Evolutionary conservation across 2,888 invertebrate species (phyloP).

Genomic region (Drosophila aldrichi): DNA sequence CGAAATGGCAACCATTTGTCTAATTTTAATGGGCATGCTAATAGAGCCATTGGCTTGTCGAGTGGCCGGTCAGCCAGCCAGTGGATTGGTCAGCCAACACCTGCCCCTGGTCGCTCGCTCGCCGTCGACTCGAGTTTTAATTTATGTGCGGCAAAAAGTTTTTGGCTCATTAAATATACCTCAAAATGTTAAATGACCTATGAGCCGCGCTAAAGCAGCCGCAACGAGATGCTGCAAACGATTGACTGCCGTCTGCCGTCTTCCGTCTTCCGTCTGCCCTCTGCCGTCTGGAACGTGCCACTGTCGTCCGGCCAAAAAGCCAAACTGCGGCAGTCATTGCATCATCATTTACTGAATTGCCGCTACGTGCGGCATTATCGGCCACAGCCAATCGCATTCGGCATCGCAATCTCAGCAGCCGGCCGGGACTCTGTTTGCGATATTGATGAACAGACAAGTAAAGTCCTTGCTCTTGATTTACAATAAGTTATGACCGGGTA

Average conservation of each 20-base stretch:
- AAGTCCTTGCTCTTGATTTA: slow-evolving; percentile 32
- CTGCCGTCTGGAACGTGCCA: slow-evolving; percentile 58
- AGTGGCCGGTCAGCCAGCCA: slow-evolving; percentile 25
- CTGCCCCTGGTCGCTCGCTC: slow-evolving; percentile 49
- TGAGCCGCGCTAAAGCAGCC: slow-evolving; percentile 39
- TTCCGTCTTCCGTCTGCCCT: too few species aligned
- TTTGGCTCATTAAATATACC: slow-evolving; percentile 81
- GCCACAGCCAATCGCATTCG: slow-evolving; percentile 34
- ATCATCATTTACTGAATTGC: slow-evolving; percentile 76
- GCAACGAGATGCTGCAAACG: slow-evolving; percentile 58
- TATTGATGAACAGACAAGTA: slow-evolving; percentile 58
- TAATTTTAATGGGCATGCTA: slow-evolving; percentile 82
- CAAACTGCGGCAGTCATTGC: slow-evolving; percentile 50
- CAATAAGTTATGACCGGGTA: slow-evolving; percentile 38
- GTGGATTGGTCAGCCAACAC: slow-evolving; percentile 65
- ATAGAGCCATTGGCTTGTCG: slow-evolving; percentile 74
- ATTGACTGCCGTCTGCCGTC: slow-evolving; percentile 54
- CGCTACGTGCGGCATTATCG: slow-evolving; percentile 74
- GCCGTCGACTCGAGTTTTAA: slow-evolving; percentile 55
- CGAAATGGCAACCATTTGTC: slow-evolving; percentile 79
- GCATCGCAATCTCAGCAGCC: slow-evolving; percentile 61
- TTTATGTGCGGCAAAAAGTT: slow-evolving; percentile 77
- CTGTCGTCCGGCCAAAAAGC: slow-evolving; percentile 10
- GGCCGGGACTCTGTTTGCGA: slow-evolving; percentile 26
- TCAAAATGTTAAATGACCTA: slow-evolving; percentile 81